Evolutionary conservation across 2,797 vertebrate species (phyloP), one percentile per base, ranked within the genome.

Genomic region (Brachyrhaphis roseni): DNA sequence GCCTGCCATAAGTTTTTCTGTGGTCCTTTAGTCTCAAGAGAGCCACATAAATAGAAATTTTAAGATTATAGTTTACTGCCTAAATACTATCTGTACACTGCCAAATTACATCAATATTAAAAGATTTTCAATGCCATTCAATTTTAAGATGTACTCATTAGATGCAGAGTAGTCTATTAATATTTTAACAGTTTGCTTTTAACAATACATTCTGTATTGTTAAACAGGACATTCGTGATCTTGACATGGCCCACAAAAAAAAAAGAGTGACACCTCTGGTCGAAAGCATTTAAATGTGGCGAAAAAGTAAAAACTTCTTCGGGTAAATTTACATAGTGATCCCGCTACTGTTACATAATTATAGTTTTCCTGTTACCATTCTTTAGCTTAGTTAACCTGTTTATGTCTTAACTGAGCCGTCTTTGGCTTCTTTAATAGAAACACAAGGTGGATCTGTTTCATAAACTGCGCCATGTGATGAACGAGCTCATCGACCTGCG

Each of bases 381-480:
- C 18, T 39, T 31, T 23, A 39, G 4, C 4, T 62, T 36, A 2
- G 23, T 46, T 72, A 1, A 47, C 26, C 8, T 36, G 41, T 34
- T 53, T 71, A 39, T 74, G 1, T 75, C 34, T 49, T 43, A 41
- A 66, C 39, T n/a, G 36, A 28, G 51, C 49, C 34, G 71, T 84
- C 43, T 84, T 77, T 76, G 71, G 8, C 59, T 82, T n/a, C 76
- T 64, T 81, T 73, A 23, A 83, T 90, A 99, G 98, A 99, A 98
- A 93, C 98, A 99, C 93, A 99, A 99, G 93, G 97, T 99, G 87
- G 98, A 99, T 94, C 97, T 99, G 78, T 99, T 99, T 95, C 98
- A 98, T 94, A 99, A 99, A 79, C 96, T 99, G 59, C 98, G 98
- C 20, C 98, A 99, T 86, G 98, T 99, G 94, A 99, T 99, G 98